Conservation (phyloP, 1,140 invertebrate genomes). For the Mya arenaria region DNA sequence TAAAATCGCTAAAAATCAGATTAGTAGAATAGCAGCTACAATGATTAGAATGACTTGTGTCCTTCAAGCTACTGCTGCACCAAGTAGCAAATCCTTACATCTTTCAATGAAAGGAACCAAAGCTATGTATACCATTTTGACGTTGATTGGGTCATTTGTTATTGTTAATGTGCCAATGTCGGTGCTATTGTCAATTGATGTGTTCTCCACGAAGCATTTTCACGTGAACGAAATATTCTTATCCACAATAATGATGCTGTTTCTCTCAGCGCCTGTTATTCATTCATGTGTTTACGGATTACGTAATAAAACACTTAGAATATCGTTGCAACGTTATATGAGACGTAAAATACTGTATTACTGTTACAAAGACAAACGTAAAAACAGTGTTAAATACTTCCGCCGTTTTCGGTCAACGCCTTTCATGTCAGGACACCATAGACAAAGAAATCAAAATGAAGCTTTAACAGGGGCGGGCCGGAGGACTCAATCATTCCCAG, state of each 20-base stretch:
- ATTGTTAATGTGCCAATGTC: conserved; percentile 69
- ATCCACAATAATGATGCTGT: conserved; percentile 65
- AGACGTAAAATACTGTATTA: conserved; percentile 60
- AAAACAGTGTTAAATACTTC: conserved; percentile 66
- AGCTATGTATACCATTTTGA: conserved; percentile 71
- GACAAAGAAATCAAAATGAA: conserved; percentile 37
- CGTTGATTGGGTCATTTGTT: conserved; percentile 70
- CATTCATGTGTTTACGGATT: conserved; percentile 71
- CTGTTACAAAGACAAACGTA: conserved; percentile 63
- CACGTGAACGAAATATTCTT: conserved; percentile 49
- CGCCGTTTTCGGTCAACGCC: conserved; percentile 52
- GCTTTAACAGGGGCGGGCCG: conserved; percentile 39
- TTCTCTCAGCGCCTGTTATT: conserved; percentile 67
- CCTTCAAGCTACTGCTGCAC: conserved; percentile 71
- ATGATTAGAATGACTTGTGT: conserved; percentile 73
- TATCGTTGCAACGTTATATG: conserved; percentile 67
- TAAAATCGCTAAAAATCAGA: conserved; percentile 70
- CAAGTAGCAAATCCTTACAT: conserved; percentile 51
- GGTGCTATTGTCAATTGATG: conserved; percentile 61
- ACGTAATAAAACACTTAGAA: conserved; percentile 67
- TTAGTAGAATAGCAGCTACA: conserved; percentile 71
- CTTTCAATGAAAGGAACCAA: conserved; percentile 68
- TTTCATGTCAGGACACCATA: conserved; percentile 23
- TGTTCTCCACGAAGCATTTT: conserved; percentile 40
- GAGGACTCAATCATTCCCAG: conserved; percentile 62